phyloP scores from a whole-genome alignment of 2,888 invertebrate genomes.

The Caenorhabditis wallacei region DNA sequence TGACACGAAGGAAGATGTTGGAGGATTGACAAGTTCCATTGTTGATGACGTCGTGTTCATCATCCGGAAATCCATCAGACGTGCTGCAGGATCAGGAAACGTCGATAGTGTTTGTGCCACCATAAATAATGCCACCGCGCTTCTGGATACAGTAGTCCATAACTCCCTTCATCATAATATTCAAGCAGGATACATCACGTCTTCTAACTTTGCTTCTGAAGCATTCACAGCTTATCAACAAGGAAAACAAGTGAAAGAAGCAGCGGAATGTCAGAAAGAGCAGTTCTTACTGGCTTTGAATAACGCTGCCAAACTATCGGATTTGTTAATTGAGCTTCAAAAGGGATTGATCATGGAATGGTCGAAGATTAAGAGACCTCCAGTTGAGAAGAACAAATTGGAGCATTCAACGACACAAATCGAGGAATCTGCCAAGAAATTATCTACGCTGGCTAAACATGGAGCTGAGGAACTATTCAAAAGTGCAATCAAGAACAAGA shows the following conservation, averaged over 20 bases:
- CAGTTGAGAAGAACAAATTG: constrained; percentile 87
- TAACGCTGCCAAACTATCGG: constrained; percentile 93
- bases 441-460: constrained; percentile 68
- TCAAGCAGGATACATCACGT: constrained; percentile 76
- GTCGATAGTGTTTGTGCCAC: constrained; percentile 95
- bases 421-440: constrained; percentile 78
- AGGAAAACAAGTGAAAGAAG: constrained; percentile 75
- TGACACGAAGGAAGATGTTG: constrained; percentile 87
- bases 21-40: constrained; percentile 88
- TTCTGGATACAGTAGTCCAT: constrained; percentile 91
- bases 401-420: constrained; percentile 84
- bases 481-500: constrained; percentile 89
- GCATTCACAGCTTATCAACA: constrained; percentile 73
- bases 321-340: constrained; percentile 92
- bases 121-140: constrained; percentile 93
- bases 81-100: constrained; percentile 93
- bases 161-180: constrained; percentile 86
- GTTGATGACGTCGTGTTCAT: constrained; percentile 99
- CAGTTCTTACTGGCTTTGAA: constrained; percentile 89
- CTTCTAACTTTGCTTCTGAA: constrained; percentile 80
- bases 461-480: constrained; percentile 87
- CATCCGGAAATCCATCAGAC: constrained; percentile 94
- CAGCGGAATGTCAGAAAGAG: constrained; percentile 78
- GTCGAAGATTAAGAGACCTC: constrained; percentile 50
- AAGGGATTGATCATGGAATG: constrained; percentile 75